Percentiles rank a stretch among this genome's conserved stretches.
Conservation (phyloP, 2,113 vertebrate species). For the Siniperca chuatsi region DNA sequence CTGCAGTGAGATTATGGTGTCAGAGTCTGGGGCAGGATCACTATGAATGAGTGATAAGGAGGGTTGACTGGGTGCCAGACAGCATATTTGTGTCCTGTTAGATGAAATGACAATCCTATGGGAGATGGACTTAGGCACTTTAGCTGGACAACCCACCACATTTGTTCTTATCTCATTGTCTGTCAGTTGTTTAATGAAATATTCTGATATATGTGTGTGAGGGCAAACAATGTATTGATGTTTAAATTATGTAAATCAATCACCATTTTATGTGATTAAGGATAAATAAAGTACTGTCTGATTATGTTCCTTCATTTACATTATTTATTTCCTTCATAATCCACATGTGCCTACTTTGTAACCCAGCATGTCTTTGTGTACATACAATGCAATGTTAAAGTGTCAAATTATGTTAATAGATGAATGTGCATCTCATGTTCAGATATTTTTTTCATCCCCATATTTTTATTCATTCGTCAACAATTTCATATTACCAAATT, state of each 20-base stretch:
- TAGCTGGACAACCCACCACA: constrained; percentile 10
- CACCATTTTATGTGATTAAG: constrained; percentile 1
- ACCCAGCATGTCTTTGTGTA: constrained; percentile 24
- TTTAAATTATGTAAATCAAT: constrained; percentile 4
- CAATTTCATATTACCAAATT: not conserved
- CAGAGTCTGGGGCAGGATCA: constrained; percentile 32
- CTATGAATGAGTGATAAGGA: constrained; percentile 30
- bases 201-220: not conserved
- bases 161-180: constrained; percentile 4
- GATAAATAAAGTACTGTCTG: not conserved
- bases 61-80: constrained; percentile 35
- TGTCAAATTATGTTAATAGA: not conserved
- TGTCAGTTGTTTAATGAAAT: constrained; percentile 16
- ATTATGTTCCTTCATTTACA: constrained; percentile 19
- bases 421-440: not conserved
- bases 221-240: not conserved
- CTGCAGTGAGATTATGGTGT: constrained; percentile 36
- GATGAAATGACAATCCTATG: constrained; percentile 15
- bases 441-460: not conserved
- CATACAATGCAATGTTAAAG: not conserved
- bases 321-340: constrained; percentile 13
- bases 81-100: constrained; percentile 32
- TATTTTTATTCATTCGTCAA: constrained; percentile 7
- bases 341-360: constrained; percentile 13
- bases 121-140: constrained; percentile 1